Evolutionary conservation across 2,888 invertebrate genomes (phyloP).

Genomic region (Perizoma affinitatum): DNA sequence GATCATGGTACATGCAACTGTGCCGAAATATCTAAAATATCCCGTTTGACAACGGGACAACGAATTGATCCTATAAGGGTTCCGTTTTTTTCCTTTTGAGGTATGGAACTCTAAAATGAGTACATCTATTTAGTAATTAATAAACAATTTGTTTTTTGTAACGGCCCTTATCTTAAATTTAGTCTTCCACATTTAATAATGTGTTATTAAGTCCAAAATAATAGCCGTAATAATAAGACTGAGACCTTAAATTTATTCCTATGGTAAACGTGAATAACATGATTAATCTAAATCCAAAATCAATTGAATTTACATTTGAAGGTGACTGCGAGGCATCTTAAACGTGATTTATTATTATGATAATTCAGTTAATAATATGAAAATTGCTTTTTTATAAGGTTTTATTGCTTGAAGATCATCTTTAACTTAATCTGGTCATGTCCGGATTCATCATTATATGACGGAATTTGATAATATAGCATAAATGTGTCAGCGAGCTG

Average conservation of each 20-base stretch:
- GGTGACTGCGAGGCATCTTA: constrained; percentile 17
- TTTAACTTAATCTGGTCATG: constrained; percentile 7
- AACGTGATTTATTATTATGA: constrained; percentile 31
- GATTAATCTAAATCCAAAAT: constrained; percentile 46
- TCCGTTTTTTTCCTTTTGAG: no score
- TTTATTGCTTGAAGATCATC: constrained; percentile 15
- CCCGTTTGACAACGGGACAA: no score
- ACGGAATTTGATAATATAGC: background rate
- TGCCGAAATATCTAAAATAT: no score
- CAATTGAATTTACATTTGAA: constrained; percentile 23
- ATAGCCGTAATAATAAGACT: constrained; percentile 42
- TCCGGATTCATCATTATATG: constrained; percentile 8
- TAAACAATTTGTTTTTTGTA: no score
- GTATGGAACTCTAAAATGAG: no score
- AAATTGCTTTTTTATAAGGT: constrained; percentile 17
- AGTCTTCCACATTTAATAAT: constrained; percentile 22
- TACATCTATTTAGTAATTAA: no score
- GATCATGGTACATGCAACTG: no score
- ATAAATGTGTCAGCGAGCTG: background rate
- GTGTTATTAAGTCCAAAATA: constrained; percentile 38
- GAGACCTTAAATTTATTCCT: constrained; percentile 43
- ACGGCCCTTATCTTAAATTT: constrained; percentile 1
- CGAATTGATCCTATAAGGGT: no score
- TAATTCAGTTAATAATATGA: constrained; percentile 20
- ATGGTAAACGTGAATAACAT: constrained; percentile 42